Percentiles rank a stretch among this genome's conserved stretches.
phyloP scores from a whole-genome alignment of 2,797 vertebrate genomes.

The Tamandua tetradactyla region DNA sequence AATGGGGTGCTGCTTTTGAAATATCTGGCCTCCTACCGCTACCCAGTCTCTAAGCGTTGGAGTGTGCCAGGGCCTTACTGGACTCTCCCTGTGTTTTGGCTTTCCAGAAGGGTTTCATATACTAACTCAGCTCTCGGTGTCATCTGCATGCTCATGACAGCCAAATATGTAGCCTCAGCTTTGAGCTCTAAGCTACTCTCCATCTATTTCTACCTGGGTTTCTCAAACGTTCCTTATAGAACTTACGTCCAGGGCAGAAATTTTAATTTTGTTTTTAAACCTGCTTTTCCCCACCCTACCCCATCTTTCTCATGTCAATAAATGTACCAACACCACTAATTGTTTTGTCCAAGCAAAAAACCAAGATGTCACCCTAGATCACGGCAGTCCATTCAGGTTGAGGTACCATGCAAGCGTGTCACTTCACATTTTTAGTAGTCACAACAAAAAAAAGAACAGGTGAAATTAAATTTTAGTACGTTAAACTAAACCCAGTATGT shows the following conservation, averaged over 20 bases:
- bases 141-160: too few species aligned
- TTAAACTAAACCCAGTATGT: background rate
- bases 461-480: background rate
- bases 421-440: background rate
- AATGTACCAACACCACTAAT: background rate
- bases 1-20: background rate
- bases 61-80: background rate
- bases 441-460: background rate
- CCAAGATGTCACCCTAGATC: background rate
- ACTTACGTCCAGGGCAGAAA: background rate
- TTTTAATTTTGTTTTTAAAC: background rate
- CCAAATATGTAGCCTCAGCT: background rate
- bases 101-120: background rate
- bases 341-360: background rate
- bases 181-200: background rate
- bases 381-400: background rate
- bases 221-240: background rate
- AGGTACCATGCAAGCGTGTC: background rate
- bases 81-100: too few species aligned
- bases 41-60: background rate
- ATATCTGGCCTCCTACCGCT: background rate
- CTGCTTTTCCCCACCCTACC: background rate
- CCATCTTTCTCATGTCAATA: background rate
- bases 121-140: rapidly evolving
- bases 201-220: background rate